Conservation (phyloP, 2,888 invertebrate species). For the Eristalis pertinax region DNA sequence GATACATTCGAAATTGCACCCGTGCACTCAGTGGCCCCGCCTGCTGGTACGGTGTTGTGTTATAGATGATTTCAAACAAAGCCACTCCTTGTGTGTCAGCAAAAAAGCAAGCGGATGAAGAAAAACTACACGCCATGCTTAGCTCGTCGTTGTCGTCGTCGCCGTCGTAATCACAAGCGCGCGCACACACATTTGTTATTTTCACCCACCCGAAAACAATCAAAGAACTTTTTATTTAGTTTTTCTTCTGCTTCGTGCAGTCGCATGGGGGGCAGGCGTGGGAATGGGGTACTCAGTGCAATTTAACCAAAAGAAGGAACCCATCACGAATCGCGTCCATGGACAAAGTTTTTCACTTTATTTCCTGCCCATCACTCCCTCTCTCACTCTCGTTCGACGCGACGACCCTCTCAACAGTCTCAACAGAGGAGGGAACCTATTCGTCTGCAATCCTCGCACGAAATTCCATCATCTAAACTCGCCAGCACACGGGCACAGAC, state of each 20-base stretch:
- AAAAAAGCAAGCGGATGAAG: background rate
- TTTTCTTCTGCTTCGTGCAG: constrained; percentile 43
- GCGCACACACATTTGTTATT: constrained; percentile 23
- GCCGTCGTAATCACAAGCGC: no score
- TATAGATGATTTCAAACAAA: constrained; percentile 1
- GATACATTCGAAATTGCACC: background rate
- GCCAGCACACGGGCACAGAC: constrained; percentile 36
- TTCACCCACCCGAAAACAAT: constrained; percentile 62
- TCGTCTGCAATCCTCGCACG: constrained; percentile 32
- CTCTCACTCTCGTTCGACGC: background rate
- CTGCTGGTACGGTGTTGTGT: background rate
- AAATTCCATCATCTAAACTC: constrained; percentile 67
- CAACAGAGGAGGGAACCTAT: constrained; percentile 1
- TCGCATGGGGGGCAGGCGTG: no score
- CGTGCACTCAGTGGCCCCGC: background rate
- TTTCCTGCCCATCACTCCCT: constrained; percentile 11
- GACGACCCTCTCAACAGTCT: background rate
- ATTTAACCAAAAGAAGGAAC: constrained; percentile 57
- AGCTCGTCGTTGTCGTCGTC: background rate
- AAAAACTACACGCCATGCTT: background rate
- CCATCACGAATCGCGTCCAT: constrained; percentile 56
- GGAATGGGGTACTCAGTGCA: constrained; percentile 49
- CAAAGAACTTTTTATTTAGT: constrained; percentile 69
- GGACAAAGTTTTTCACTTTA: constrained; percentile 72
- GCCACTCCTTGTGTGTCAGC: background rate